A percentile compares a stretch with the other conserved stretches of the same genome.
Evolutionary conservation across 2,113 vertebrate genomes (phyloP).

Genomic region (Rhinogobius similis): DNA sequence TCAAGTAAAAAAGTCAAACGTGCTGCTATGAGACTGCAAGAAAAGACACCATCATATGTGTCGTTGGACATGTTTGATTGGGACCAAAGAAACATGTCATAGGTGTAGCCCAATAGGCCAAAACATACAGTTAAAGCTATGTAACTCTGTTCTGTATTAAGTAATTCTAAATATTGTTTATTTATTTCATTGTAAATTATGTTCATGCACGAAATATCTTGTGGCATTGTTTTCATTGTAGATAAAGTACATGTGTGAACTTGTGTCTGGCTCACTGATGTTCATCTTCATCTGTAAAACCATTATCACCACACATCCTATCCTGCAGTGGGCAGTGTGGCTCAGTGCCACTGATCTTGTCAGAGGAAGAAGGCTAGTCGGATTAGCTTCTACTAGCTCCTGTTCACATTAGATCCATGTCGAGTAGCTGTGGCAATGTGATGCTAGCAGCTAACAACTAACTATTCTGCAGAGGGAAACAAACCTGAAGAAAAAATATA

Average conservation of each 20-base stretch:
- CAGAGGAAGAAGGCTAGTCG: slow-evolving; percentile 28
- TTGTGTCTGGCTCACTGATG: background rate
- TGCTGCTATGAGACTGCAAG: slow-evolving; percentile 9
- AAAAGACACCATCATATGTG: slow-evolving; percentile 45
- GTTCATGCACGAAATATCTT: background rate
- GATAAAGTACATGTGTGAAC: background rate
- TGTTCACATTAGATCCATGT: slow-evolving; percentile 9
- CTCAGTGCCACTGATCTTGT: background rate
- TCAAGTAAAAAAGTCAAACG: slow-evolving; percentile 4
- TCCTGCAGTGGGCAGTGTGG: slow-evolving; percentile 25
- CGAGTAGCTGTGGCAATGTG: slow-evolving; percentile 12
- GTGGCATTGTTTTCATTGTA: too few relatives aligned
- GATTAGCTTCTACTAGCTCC: slow-evolving; percentile 10
- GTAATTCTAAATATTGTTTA: background rate
- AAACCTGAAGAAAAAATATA: background rate
- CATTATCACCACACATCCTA: too few relatives aligned
- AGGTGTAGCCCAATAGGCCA: too few relatives aligned
- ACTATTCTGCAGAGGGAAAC: slow-evolving; percentile 2
- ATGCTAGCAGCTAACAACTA: slow-evolving; percentile 38
- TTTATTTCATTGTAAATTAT: background rate
- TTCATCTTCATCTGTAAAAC: background rate
- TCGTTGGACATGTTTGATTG: slow-evolving; percentile 61
- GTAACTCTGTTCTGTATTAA: background rate
- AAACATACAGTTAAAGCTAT: background rate
- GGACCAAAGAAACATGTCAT: background rate